Evolutionary conservation across 2,113 vertebrate species (phyloP).

Genomic region (Machaerirhynchus nigripectus): DNA sequence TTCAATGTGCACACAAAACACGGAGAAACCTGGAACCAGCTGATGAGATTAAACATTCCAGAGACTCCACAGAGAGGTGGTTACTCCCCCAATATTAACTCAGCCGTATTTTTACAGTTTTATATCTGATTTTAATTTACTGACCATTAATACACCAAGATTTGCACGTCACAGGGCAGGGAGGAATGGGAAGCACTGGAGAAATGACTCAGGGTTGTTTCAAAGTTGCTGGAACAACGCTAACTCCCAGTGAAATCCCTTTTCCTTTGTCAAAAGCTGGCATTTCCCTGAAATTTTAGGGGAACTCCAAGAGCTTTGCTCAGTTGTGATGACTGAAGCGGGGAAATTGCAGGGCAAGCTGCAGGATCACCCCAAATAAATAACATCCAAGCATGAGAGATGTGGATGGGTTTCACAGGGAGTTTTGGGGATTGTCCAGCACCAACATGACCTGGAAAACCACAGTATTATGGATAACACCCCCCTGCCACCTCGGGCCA

Average conservation of each 20-base stretch:
- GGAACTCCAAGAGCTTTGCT: neutral
- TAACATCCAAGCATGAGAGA: neutral
- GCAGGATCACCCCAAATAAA: neutral
- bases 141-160: neutral
- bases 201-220: neutral
- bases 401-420: accelerated
- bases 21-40: neutral
- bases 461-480: neutral
- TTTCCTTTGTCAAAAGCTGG: neutral
- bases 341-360: neutral
- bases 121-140: neutral
- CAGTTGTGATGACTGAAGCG: accelerated
- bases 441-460: neutral
- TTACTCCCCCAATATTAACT: neutral
- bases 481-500: neutral
- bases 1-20: neutral
- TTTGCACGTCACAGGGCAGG: neutral
- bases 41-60: neutral
- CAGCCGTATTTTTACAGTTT: neutral
- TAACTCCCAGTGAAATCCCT: neutral
- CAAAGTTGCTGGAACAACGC: neutral
- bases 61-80: neutral
- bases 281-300: neutral
- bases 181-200: neutral
- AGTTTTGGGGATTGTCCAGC: neutral